Conservation (phyloP, 2,113 vertebrate species). For the Trogon melanurus region DNA sequence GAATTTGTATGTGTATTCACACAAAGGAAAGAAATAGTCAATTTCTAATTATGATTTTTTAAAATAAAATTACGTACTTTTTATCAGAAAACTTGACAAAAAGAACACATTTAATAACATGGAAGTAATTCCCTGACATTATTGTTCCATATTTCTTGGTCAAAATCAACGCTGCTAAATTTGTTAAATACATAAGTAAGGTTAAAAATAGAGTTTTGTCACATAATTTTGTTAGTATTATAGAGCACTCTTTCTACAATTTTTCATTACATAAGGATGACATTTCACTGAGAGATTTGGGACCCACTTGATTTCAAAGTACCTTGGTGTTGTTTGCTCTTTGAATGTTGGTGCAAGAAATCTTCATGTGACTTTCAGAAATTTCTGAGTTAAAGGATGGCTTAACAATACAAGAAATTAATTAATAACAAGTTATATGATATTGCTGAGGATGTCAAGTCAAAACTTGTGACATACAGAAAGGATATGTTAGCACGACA, state of each 20-base stretch:
- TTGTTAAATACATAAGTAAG: neutral
- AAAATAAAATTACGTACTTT: neutral
- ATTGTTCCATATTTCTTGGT: neutral
- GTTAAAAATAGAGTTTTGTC: neutral
- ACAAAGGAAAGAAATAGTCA: neutral
- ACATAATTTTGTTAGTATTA: neutral
- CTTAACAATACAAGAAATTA: neutral
- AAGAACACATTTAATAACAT: neutral
- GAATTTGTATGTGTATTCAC: neutral
- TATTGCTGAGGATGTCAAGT: neutral
- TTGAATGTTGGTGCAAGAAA: neutral
- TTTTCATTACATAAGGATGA: neutral
- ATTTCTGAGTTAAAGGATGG: neutral
- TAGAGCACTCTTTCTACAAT: neutral
- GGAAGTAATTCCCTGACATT: neutral
- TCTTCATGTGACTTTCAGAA: neutral
- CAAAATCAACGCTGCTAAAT: neutral
- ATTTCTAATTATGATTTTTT: neutral
- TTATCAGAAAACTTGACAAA: neutral
- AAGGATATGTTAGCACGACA: neutral
- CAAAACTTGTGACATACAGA: neutral
- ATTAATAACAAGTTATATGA: neutral
- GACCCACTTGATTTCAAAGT: neutral
- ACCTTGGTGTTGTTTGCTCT: neutral
- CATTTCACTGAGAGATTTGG: neutral